A percentile compares a stretch with the other conserved stretches of the same genome.
Evolutionary conservation across 2,888 invertebrate species (phyloP).

Genomic region (Germaria angustata): DNA sequence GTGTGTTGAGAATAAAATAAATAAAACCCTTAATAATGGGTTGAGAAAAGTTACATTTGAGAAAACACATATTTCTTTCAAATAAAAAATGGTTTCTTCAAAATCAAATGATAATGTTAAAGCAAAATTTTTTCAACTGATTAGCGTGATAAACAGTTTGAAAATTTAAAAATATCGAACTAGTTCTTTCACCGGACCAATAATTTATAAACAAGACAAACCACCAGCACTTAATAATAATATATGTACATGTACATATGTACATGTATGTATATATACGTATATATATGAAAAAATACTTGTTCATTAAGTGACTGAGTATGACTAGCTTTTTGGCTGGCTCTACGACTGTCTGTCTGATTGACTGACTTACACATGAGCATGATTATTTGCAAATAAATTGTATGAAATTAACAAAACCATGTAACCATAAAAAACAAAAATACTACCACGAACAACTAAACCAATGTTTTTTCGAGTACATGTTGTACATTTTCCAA

Average conservation of each 20-base stretch:
- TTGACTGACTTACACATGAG: slow-evolving; percentile 19
- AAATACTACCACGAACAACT: slow-evolving; percentile 33
- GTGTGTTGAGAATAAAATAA: too few species aligned
- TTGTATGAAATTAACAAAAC: slow-evolving; percentile 56
- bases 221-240: slow-evolving; percentile 5
- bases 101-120: too few species aligned
- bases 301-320: slow-evolving; percentile 23
- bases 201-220: slow-evolving; percentile 24
- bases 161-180: not conserved
- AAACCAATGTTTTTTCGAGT: slow-evolving; percentile 34
- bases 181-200: slow-evolving; percentile 3
- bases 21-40: too few species aligned
- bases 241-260: too few species aligned
- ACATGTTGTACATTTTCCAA: slow-evolving; percentile 5
- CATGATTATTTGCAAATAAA: slow-evolving; percentile 53
- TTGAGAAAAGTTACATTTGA: too few species aligned
- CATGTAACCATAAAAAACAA: slow-evolving; percentile 57
- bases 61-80: too few species aligned
- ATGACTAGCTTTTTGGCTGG: not conserved
- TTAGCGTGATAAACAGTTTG: too few species aligned
- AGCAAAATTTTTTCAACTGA: too few species aligned
- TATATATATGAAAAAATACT: slow-evolving; percentile 7
- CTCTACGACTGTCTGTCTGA: slow-evolving; percentile 7
- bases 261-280: too few species aligned
- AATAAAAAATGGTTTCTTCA: too few species aligned